Percentiles rank a stretch among this genome's conserved stretches.
phyloP scores from a whole-genome alignment of 2,113 vertebrate genomes.

The Callaeas wilsoni region DNA sequence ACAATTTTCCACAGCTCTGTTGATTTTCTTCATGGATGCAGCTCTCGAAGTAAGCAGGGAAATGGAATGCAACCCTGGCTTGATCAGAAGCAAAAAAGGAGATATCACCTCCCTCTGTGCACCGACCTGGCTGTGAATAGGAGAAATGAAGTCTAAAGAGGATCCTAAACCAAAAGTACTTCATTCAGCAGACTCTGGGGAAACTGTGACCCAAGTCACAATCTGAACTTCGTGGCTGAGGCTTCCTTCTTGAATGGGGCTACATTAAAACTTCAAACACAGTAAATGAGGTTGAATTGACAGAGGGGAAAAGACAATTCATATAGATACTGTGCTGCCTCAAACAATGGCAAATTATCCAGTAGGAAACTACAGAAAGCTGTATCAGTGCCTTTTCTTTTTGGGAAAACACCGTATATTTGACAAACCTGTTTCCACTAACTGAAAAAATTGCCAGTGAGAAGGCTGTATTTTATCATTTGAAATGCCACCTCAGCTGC shows the following conservation, averaged over 20 bases:
- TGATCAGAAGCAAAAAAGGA: background rate
- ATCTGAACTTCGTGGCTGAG: background rate
- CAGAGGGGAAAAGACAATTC: background rate
- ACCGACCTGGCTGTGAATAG: background rate
- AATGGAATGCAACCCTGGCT: background rate
- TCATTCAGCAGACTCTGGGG: background rate
- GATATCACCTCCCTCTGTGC: background rate
- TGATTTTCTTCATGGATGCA: background rate
- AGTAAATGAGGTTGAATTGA: background rate
- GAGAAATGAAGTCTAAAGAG: background rate
- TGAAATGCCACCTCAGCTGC: background rate
- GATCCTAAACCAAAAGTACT: background rate
- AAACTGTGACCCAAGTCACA: background rate
- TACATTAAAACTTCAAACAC: background rate
- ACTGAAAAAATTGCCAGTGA: background rate
- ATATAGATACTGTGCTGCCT: background rate
- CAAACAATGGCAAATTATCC: background rate
- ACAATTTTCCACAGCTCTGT: background rate
- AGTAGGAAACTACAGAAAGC: background rate
- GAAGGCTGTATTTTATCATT: background rate
- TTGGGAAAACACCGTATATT: background rate
- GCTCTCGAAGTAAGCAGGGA: background rate
- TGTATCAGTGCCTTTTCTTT: background rate
- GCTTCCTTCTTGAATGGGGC: fast-evolving
- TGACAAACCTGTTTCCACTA: background rate